Conservation (phyloP, 2,888 invertebrate species). For the Smittia aterrima region DNA sequence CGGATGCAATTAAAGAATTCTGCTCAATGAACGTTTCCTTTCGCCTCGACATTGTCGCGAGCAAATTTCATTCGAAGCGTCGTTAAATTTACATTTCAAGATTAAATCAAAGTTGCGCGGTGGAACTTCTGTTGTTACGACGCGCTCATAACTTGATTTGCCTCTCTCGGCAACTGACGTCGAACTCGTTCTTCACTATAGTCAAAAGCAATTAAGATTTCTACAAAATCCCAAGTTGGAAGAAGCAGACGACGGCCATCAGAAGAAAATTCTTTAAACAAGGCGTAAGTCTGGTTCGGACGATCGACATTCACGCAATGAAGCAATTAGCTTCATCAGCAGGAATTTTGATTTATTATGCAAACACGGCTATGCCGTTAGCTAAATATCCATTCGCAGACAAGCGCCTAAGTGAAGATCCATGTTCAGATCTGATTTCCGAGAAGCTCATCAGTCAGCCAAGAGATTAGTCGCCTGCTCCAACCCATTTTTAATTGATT, state of each 20-base stretch:
- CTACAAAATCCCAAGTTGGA: slow-evolving; percentile 17
- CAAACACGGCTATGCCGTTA: slow-evolving; percentile 23
- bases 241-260: neutral
- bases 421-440: slow-evolving; percentile 19
- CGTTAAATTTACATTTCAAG: neutral
- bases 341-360: slow-evolving; percentile 41
- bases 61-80: neutral
- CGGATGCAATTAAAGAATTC: neutral
- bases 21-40: neutral
- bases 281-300: neutral
- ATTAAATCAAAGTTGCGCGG: neutral
- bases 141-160: neutral
- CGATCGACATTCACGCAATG: slow-evolving; percentile 33
- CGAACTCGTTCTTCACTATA: neutral
- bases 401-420: slow-evolving; percentile 12
- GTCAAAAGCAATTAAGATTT: slow-evolving; percentile 23
- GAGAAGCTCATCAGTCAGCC: neutral
- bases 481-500: neutral
- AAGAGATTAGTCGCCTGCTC: neutral
- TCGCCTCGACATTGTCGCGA: neutral
- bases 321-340: slow-evolving; percentile 40
- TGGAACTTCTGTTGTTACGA: neutral
- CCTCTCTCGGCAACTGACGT: neutral
- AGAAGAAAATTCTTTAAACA: neutral
- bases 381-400: slow-evolving; percentile 4